Percentiles rank a stretch among this genome's conserved stretches.
Conservation (phyloP, 2,888 invertebrate genomes). For the Oasisia sp. region DNA sequence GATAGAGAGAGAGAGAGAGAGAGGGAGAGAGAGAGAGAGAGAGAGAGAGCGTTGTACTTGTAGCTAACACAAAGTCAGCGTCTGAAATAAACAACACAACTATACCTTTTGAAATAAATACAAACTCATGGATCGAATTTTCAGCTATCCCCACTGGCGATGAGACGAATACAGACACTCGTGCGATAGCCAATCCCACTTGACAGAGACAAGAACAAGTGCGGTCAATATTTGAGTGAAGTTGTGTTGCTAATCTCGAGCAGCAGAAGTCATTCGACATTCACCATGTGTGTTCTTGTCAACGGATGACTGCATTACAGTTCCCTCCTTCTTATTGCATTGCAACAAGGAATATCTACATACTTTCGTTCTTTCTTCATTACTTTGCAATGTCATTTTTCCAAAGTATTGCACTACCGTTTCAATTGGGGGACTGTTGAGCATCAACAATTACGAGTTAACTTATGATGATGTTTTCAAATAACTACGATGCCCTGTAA, state of each 20-base stretch:
- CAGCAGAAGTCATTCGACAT: no score
- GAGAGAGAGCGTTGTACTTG: neutral
- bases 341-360: no score
- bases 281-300: no score
- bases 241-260: neutral
- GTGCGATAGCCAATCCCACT: neutral
- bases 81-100: neutral
- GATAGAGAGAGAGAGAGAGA: neutral
- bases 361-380: no score
- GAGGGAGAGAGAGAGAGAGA: neutral
- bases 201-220: neutral
- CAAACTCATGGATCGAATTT: neutral
- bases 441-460: no score
- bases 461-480: no score
- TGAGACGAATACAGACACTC: neutral
- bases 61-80: neutral
- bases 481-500: no score
- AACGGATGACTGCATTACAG: no score
- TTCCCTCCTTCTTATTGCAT: no score
- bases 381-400: no score
- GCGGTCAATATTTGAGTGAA: neutral
- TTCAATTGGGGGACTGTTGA: no score
- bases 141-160: neutral
- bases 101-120: neutral
- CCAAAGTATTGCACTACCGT: no score